These are phyloP conservation scores for Anoplopoma fimbria DNA, from an alignment of 2,113 vertebrate genomes.

Conservation along the genomic window DNA sequence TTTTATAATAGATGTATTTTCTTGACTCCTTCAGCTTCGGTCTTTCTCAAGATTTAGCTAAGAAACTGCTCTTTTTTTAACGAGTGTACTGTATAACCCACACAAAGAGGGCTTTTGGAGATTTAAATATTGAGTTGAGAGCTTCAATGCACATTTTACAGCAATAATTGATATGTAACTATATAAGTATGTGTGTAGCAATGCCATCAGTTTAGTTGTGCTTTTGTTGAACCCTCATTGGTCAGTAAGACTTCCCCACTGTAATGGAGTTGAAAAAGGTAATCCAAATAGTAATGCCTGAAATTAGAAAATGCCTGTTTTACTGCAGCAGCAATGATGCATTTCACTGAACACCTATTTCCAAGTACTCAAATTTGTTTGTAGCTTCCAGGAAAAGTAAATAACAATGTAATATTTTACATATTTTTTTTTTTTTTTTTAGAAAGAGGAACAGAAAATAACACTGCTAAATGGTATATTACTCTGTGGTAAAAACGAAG, in stretches of 20 bases:
- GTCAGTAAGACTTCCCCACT: slow-evolving; percentile 8
- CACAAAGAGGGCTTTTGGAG: slow-evolving; percentile 7
- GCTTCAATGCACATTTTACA: slow-evolving; percentile 12
- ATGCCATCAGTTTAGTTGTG: neutral
- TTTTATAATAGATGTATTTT: slow-evolving; percentile 18
- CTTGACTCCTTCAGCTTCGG: neutral
- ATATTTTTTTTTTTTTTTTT: slow-evolving; percentile 31
- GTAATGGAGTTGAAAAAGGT: slow-evolving; percentile 33
- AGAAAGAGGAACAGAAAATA: slow-evolving; percentile 68
- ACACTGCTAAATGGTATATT: slow-evolving; percentile 33
- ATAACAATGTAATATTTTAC: slow-evolving; percentile 13
- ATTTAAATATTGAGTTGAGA: neutral
- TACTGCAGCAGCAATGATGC: slow-evolving; percentile 58
- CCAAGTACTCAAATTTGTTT: slow-evolving; percentile 5
- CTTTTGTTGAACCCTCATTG: slow-evolving; percentile 13
- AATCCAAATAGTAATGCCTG: neutral
- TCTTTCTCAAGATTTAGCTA: neutral
- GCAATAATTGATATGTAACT: slow-evolving; percentile 15
- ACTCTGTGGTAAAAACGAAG: slow-evolving; percentile 1
- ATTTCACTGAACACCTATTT: slow-evolving; percentile 48
- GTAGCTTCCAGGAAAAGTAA: slow-evolving; percentile 38
- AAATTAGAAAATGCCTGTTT: slow-evolving; percentile 19
- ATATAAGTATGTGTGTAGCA: neutral
- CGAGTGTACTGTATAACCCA: neutral
- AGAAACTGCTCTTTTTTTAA: neutral